Evolutionary conservation across 2,797 vertebrate species (phyloP).

Genomic region (Ctenochaetus hawaiiensis): DNA sequence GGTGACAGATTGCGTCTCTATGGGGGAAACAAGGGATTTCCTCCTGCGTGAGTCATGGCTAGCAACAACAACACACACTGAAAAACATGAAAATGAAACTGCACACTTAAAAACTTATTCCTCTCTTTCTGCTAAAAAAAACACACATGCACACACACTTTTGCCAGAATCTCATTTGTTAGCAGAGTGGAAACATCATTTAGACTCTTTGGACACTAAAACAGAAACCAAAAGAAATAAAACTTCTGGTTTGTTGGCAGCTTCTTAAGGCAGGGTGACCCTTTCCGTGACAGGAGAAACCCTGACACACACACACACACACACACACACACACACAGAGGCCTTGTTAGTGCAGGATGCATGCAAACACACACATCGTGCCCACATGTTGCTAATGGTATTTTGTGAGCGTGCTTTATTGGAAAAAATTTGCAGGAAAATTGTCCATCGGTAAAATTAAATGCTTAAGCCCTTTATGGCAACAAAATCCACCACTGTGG

Average conservation of each 20-base stretch:
- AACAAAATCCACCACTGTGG: slow-evolving; percentile 41
- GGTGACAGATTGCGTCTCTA: slow-evolving; percentile 47
- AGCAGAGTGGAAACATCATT: slow-evolving; percentile 45
- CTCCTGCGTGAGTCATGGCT: slow-evolving; percentile 84
- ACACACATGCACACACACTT: neutral
- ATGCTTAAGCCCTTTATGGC: slow-evolving; percentile 55
- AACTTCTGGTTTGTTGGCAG: slow-evolving; percentile 44
- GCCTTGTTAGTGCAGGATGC: slow-evolving; percentile 29
- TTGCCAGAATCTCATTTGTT: slow-evolving; percentile 24
- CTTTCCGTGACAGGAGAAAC: slow-evolving; percentile 48
- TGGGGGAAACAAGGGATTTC: slow-evolving; percentile 80
- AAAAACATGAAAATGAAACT: slow-evolving; percentile 45
- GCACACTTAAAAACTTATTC: slow-evolving; percentile 28
- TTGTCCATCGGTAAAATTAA: slow-evolving; percentile 61
- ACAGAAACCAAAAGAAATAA: slow-evolving; percentile 61
- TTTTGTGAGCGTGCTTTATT: slow-evolving; percentile 60
- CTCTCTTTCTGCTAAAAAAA: neutral
- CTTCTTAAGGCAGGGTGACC: slow-evolving; percentile 26
- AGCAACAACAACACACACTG: slow-evolving; percentile 53
- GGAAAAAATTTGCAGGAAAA: slow-evolving; percentile 74
- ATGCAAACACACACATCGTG: slow-evolving; percentile 35
- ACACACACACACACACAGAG: slow-evolving; percentile 13
- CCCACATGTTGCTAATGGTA: slow-evolving; percentile 43
- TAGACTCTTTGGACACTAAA: slow-evolving; percentile 30
- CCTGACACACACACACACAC: slow-evolving; percentile 45